Base-by-base conservation (phyloP, 2,797 vertebrate genomes). In the Paguma larvata region DNA sequence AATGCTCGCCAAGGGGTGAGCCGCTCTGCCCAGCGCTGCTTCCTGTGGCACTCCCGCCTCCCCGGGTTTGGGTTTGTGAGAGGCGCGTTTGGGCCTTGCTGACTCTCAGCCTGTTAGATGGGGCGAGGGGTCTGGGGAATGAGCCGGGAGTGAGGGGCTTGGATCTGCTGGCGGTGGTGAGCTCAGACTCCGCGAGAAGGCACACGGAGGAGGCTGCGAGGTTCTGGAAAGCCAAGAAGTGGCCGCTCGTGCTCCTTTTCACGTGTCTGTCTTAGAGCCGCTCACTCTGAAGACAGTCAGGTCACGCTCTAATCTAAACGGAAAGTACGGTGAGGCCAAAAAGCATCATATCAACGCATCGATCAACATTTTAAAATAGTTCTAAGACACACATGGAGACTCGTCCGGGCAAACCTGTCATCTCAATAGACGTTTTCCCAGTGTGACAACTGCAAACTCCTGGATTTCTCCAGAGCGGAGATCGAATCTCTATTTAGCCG, bases 101-200 rank as follows among this genome's bases (percentile, higher is more conserved):
- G 5, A 16, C 10, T 16, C 4, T 46, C 48, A 18, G 30, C 27
- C 70, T 34, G 21, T 13, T n/a, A 0, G 15, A 19, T 2, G 11
- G 34, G 30, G 3, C 30, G 1, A 1, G 21, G 38, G 44, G 8
- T 1, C 44, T n/a, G 34, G 67, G 9, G 3, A 3, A 0, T 5
- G 16, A 5, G 10, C 46, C 21, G 34, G 7, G 38, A 8, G 27
- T 3, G 6, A 30, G 65, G 1, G 70, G 32, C 44, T 56, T 14
- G 0, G 18, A 0, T 8, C 2, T 16, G 27, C 27, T 0, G 3
- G 25, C 19, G 0, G 12, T 2, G 2, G 48, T 10, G 48, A 1
- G 0, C 1, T 1, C 25, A 27, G 5, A 16, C 8, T 27, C 6
- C 2, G 6, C 25, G 63, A 19, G 23, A 1, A 11, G 19, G 34